A percentile compares a stretch with the other conserved stretches of the same genome.
These are phyloP conservation scores for Trichechus manatus DNA, from an alignment of 2,113 vertebrate genomes.

Conservation along the genomic window DNA sequence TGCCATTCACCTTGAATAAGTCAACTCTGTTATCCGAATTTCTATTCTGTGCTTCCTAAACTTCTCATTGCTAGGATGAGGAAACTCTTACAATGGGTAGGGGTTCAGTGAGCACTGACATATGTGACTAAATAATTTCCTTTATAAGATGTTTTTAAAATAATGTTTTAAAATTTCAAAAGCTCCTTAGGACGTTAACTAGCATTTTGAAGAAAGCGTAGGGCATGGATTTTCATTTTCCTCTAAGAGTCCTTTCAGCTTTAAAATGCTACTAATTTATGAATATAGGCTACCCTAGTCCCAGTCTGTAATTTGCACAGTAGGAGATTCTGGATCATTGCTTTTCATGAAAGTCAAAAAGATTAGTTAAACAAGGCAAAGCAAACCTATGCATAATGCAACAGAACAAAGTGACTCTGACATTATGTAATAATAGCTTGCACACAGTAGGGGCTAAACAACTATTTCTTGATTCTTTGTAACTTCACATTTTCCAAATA, in stretches of 20 bases:
- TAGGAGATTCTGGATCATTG: conserved; percentile 1
- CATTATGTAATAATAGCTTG: background rate
- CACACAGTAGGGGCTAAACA: background rate
- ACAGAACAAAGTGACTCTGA: background rate
- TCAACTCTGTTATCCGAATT: background rate
- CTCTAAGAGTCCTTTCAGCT: background rate
- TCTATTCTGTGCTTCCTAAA: conserved; percentile 26
- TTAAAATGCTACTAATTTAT: conserved; percentile 25
- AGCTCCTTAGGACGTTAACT: background rate
- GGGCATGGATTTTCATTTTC: background rate
- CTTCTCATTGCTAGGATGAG: background rate
- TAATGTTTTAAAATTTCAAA: conserved; percentile 46
- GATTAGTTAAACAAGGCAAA: background rate
- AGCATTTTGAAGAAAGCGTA: background rate
- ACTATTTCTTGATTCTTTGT: conserved; percentile 12
- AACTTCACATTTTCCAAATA: conserved; percentile 30
- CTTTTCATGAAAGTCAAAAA: background rate
- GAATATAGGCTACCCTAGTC: background rate
- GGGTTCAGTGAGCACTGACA: background rate
- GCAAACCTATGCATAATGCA: background rate
- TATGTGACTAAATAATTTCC: conserved; percentile 36
- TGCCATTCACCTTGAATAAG: conserved; percentile 20
- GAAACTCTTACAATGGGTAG: background rate
- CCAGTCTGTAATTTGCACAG: background rate
- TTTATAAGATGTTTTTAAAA: conserved; percentile 30